phyloP scores from a whole-genome alignment of 2,113 vertebrate species.

The Mus spicilegus region DNA sequence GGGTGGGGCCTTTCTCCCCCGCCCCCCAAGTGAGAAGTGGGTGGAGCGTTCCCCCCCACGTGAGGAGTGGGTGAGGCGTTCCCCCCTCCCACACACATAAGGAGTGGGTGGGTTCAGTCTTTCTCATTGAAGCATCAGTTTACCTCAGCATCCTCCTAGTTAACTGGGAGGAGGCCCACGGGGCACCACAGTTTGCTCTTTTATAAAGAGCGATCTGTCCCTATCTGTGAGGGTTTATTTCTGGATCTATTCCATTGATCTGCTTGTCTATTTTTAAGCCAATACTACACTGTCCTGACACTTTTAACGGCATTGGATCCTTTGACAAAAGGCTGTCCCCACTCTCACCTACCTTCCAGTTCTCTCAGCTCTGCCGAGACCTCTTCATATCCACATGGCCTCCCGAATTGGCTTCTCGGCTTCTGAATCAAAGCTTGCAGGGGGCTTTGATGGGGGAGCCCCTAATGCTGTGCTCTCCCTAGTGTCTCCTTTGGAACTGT shows the following conservation, averaged over 20 bases:
- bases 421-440: slow-evolving; percentile 30
- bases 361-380: not conserved
- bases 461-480: not conserved
- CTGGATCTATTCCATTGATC: not conserved
- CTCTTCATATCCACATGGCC: not conserved
- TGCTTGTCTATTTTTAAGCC: not conserved
- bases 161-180: not conserved
- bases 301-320: not conserved
- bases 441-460: not conserved
- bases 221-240: not conserved
- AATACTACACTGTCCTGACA: not conserved
- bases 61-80: not conserved
- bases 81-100: not conserved
- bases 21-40: too few relatives aligned
- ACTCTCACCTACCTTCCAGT: not conserved
- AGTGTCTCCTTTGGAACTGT: not conserved
- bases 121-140: not conserved
- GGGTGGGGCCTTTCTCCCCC: not conserved
- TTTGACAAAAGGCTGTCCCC: not conserved
- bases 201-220: not conserved
- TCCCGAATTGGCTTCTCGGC: not conserved
- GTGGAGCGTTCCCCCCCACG: too few relatives aligned
- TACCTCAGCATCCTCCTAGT: not conserved
- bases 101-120: not conserved
- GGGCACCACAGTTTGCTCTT: not conserved